These are phyloP conservation scores for Pegea sp. DNA, from an alignment of 23 tunicate species.

Conservation along the genomic window DNA sequence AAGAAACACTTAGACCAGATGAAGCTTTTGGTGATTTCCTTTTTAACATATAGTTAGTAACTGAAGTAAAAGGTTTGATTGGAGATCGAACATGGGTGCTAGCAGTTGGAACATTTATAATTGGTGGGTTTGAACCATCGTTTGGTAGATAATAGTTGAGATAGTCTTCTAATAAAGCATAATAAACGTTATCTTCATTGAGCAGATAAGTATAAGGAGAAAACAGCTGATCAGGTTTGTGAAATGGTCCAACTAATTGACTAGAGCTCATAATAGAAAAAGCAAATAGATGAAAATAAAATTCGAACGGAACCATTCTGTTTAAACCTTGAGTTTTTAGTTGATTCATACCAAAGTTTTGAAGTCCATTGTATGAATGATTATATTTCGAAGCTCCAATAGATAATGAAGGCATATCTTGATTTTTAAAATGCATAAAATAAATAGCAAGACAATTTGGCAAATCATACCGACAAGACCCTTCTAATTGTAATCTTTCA, in stretches of 20 bases:
- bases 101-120: conserved; percentile 11
- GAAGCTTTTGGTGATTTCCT: conserved; percentile 12
- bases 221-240: background rate
- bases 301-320: conserved; percentile 61
- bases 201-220: background rate
- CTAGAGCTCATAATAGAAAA: conserved; percentile 11
- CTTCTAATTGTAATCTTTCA: conserved; percentile 29
- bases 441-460: background rate
- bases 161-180: conserved; percentile 22
- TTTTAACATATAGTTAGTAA: conserved; percentile 10
- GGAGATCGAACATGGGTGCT: conserved; percentile 2
- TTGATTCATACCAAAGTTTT: background rate
- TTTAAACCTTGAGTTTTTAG: conserved; percentile 16
- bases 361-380: no score
- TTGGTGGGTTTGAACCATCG: conserved; percentile 26
- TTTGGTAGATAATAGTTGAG: conserved; percentile 39
- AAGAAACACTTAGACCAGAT: conserved; percentile 3
- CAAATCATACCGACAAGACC: conserved; percentile 23
- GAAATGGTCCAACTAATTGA: background rate
- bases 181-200: conserved; percentile 22
- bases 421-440: background rate
- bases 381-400: no score
- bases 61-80: no score
- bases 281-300: conserved; percentile 54
- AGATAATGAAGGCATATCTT: background rate